A percentile compares a stretch with the other conserved stretches of the same genome.
phyloP scores from a whole-genome alignment of 2,888 invertebrate species.

The Argynnis bischoffii region DNA sequence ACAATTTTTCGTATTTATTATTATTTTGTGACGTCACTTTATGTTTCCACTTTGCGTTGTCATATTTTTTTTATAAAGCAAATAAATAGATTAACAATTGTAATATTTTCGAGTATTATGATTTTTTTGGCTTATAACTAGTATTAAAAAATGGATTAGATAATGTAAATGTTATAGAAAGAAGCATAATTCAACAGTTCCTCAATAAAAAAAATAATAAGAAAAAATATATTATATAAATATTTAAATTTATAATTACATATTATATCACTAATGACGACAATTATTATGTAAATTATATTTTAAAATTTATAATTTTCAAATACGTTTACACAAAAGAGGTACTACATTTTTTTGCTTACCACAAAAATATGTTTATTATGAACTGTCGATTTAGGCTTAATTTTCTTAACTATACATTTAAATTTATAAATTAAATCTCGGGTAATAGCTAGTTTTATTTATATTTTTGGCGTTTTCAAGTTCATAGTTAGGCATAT shows the following conservation, averaged over 20 bases:
- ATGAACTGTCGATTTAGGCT: neutral
- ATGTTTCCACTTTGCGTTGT: no score
- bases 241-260: neutral
- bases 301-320: neutral
- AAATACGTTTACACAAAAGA: no score
- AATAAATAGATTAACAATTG: no score
- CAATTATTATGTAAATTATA: neutral
- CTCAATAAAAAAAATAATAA: neutral
- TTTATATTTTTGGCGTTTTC: slow-evolving; percentile 35
- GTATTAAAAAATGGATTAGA: no score
- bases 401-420: no score
- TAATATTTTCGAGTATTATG: no score
- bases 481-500: slow-evolving; percentile 56
- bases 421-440: neutral
- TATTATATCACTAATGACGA: neutral
- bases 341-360: no score
- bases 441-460: slow-evolving; percentile 24
- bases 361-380: neutral
- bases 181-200: neutral
- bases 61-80: no score
- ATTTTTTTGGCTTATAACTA: no score
- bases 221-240: neutral
- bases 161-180: no score
- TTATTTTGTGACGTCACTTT: no score
- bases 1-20: no score